phyloP scores from a whole-genome alignment of 2,797 vertebrate genomes.

The Falco novaeseelandiae region DNA sequence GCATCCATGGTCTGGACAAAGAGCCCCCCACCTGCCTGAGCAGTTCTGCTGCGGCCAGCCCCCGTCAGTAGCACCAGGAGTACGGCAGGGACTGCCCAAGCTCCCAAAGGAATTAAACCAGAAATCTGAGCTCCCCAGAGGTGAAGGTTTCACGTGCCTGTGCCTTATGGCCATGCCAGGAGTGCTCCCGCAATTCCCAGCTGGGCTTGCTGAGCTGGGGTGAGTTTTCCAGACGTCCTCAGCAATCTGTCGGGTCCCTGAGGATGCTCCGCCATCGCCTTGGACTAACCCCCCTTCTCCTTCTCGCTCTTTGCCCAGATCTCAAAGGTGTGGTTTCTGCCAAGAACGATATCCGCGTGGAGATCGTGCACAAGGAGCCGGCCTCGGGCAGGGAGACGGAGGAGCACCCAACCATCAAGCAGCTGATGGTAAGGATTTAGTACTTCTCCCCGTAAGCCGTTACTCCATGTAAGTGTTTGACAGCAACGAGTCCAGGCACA shows the following conservation, averaged over 20 bases:
- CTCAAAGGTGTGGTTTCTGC: slow-evolving; percentile 96
- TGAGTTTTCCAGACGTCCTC: not conserved
- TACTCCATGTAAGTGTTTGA: not conserved
- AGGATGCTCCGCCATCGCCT: not conserved
- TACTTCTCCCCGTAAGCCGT: not conserved
- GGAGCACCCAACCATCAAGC: slow-evolving; percentile 94
- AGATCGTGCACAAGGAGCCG: slow-evolving; percentile 97
- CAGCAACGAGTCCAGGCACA: not conserved
- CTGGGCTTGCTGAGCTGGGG: fast-evolving
- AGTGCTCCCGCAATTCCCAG: not conserved
- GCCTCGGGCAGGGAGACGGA: slow-evolving; percentile 88
- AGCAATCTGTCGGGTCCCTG: not conserved
- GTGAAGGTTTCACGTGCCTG: not conserved
- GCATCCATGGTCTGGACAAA: not conserved
- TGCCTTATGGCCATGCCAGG: fast-evolving
- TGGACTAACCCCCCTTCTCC: not conserved
- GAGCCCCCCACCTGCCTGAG: not conserved
- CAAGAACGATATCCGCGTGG: slow-evolving; percentile 97
- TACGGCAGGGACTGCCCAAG: fast-evolving
- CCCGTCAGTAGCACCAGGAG: fast-evolving
- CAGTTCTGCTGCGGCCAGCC: not conserved
- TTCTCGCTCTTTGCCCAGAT: slow-evolving; percentile 75
- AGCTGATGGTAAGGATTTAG: slow-evolving; percentile 90
- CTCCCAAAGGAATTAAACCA: not conserved
- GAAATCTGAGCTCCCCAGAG: not conserved